phyloP scores from a whole-genome alignment of 2,113 vertebrate genomes.

The Ardeotis arabs region DNA sequence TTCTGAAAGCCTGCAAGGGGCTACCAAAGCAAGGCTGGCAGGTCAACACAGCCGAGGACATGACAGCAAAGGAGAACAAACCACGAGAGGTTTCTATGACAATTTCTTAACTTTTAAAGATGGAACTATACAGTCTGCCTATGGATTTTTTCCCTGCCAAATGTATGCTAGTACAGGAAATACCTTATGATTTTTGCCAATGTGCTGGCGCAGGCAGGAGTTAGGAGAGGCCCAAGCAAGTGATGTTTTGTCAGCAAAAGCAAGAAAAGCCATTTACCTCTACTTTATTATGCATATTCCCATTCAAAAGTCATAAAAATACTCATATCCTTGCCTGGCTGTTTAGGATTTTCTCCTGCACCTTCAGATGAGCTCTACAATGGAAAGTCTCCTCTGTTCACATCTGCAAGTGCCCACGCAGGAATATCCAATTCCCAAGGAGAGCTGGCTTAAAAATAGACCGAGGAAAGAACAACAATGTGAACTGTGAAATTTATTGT shows the following conservation, averaged over 20 bases:
- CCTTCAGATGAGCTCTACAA: neutral
- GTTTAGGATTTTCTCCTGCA: neutral
- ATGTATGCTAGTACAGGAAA: neutral
- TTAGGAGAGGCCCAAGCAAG: neutral
- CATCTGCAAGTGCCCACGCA: neutral
- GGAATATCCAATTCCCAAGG: neutral
- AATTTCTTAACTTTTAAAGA: neutral
- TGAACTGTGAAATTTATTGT: neutral
- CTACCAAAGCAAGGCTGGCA: neutral
- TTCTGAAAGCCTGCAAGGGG: neutral
- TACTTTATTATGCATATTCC: neutral
- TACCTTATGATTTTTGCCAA: neutral
- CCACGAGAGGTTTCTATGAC: neutral
- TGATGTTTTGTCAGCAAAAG: neutral
- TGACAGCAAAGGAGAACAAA: neutral
- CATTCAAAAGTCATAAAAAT: neutral
- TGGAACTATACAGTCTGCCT: neutral
- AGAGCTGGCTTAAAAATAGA: neutral
- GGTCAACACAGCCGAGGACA: neutral
- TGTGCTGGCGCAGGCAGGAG: neutral
- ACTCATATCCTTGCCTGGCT: neutral
- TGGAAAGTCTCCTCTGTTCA: neutral
- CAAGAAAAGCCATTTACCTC: neutral
- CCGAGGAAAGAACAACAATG: neutral
- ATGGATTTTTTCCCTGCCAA: neutral